Base-by-base conservation (phyloP, 1,140 invertebrate genomes). In the Heliconius melpomene region DNA sequence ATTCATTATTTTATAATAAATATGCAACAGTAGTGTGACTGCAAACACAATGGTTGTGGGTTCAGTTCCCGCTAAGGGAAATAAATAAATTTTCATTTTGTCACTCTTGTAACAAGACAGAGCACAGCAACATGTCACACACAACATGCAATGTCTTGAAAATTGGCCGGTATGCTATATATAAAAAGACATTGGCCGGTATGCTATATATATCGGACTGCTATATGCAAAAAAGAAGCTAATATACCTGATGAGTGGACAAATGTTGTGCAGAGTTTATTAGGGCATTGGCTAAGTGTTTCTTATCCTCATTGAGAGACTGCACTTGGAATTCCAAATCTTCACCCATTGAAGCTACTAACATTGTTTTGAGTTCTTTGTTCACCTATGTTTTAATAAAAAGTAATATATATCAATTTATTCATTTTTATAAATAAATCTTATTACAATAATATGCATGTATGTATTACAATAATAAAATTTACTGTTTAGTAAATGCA, bases 341-440 rank as follows among this genome's bases (percentile, higher is more conserved):
- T 94, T 99, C 98, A 23, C 98, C 98, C 71, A 99, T 97, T 36
- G 98, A 98, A 32, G 98, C 98, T 3, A 99, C 98, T 52, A 99
- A 90, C 89, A 99, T 96, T 90, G 97, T 98, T 93, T 99, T 99
- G 54, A 99, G 94, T 93, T 99, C 98, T 79, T 97, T 96, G 95
- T 99, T 99, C 1, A 99, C 97, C 96, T 98, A 88, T 11, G 94
- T 87, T 80, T 74, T 78, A 82, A 73, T 75, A 80, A 40, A 72
- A 26, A 57, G 54, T 23, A 52, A 20, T 46, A 46, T 46, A 46
- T 40, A 13, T 57, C 23, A 75, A 74, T 73, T 29, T 52, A 8
- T 50, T 52, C n/a, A 52, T 2, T 72, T 36, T 2, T 23, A 36
- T 40, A 16, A 32, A 29, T 13, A 50, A 16, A 18, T 50, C 0